Conservation (phyloP, 2,113 vertebrate species). For the Laterallus jamaicensis region DNA sequence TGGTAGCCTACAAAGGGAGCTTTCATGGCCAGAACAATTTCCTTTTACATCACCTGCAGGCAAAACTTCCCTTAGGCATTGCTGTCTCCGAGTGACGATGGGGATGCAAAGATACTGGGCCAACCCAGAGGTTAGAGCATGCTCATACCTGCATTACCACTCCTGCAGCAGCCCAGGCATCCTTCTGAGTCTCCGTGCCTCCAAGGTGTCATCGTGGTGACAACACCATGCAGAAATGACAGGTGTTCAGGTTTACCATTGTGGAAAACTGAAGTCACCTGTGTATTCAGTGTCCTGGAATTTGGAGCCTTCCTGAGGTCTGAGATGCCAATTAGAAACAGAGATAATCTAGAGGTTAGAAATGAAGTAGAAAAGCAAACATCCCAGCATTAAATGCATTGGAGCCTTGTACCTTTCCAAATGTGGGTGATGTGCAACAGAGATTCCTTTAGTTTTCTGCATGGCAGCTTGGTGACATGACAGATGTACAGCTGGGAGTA, state of each 20-base stretch:
- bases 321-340: background rate
- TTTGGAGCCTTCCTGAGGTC: background rate
- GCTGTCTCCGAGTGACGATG: background rate
- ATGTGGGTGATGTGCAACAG: background rate
- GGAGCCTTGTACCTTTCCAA: background rate
- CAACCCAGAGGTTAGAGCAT: background rate
- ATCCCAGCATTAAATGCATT: background rate
- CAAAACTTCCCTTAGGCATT: background rate
- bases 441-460: background rate
- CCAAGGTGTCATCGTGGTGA: background rate
- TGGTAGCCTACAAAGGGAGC: background rate
- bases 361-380: background rate
- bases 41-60: background rate
- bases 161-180: too few species aligned
- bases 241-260: background rate
- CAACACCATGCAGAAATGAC: background rate
- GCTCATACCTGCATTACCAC: background rate
- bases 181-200: background rate
- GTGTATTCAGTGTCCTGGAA: background rate
- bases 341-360: background rate
- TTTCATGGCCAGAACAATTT: background rate
- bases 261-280: background rate
- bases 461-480: background rate
- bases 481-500: background rate
- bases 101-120: background rate